Evolutionary conservation across 2,797 vertebrate genomes (phyloP).

Genomic region (Cheirogaleus major): DNA sequence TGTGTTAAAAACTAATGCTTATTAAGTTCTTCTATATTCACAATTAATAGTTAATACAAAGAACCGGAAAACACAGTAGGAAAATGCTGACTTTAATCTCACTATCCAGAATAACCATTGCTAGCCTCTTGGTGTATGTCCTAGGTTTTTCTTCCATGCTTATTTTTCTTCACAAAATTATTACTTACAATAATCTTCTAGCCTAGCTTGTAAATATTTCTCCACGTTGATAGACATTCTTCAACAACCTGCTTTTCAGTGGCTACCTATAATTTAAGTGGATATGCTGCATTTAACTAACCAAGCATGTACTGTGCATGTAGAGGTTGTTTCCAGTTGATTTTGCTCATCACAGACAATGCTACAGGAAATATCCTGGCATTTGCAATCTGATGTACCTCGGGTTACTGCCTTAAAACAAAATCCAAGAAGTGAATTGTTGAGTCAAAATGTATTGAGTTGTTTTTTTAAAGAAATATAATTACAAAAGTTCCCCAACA

Average conservation of each 20-base stretch:
- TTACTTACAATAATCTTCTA: neutral
- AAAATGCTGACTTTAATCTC: neutral
- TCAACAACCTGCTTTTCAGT: neutral
- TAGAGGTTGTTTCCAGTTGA: neutral
- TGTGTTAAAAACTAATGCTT: neutral
- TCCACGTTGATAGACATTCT: neutral
- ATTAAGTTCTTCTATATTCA: neutral
- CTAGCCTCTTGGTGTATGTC: neutral
- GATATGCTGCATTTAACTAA: neutral
- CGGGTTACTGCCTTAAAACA: conserved; percentile 10
- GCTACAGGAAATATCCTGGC: neutral
- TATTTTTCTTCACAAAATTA: neutral
- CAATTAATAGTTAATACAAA: neutral
- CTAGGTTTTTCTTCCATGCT: neutral
- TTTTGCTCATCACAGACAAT: neutral
- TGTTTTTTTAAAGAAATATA: neutral
- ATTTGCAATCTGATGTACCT: neutral
- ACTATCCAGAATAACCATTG: neutral
- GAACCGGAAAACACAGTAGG: neutral
- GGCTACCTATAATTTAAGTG: neutral
- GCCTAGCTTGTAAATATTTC: neutral
- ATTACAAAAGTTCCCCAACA: neutral
- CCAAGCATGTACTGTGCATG: neutral
- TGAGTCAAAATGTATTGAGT: neutral
- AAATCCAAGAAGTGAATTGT: conserved; percentile 2